Conservation (phyloP, 53 echinoderm and acorn worm genomes). For the Temnopleurus reevesii region DNA sequence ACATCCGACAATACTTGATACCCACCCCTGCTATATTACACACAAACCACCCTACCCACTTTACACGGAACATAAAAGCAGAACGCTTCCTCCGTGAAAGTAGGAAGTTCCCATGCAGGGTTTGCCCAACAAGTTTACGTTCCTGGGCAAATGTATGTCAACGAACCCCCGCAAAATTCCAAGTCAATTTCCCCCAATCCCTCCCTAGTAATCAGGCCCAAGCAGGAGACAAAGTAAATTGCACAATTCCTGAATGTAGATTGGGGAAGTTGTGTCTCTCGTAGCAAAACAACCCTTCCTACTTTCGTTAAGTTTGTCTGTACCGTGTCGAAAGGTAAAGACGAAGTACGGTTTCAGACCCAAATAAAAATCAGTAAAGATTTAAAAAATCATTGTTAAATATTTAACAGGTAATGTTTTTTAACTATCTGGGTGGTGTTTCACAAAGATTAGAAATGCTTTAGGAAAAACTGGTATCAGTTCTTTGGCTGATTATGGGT, state of each 20-base stretch:
- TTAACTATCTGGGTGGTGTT: too few relatives aligned
- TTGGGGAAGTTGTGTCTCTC: background rate
- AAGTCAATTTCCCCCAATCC: conserved; percentile 12
- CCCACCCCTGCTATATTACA: background rate
- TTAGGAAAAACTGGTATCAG: too few relatives aligned
- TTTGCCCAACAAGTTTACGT: background rate
- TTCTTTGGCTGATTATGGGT: too few relatives aligned
- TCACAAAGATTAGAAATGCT: too few relatives aligned
- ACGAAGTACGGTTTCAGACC: background rate
- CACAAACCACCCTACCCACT: conserved; percentile 21
- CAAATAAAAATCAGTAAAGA: too few relatives aligned
- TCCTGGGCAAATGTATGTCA: conserved; percentile 17
- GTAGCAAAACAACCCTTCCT: background rate
- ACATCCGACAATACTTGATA: background rate
- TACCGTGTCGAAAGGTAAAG: background rate
- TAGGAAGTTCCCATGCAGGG: background rate
- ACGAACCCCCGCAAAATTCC: background rate
- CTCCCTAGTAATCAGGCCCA: background rate
- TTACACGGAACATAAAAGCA: background rate
- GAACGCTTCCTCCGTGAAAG: background rate
- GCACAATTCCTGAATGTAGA: conserved; percentile 1
- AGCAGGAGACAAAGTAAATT: conserved; percentile 22
- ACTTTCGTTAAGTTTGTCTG: background rate
- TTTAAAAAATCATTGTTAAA: too few relatives aligned
- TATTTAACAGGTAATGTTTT: too few relatives aligned